Percentiles rank a stretch among this genome's conserved stretches.
Conservation (phyloP, 2,888 invertebrate species). For the Dorcus parallelipipedus region DNA sequence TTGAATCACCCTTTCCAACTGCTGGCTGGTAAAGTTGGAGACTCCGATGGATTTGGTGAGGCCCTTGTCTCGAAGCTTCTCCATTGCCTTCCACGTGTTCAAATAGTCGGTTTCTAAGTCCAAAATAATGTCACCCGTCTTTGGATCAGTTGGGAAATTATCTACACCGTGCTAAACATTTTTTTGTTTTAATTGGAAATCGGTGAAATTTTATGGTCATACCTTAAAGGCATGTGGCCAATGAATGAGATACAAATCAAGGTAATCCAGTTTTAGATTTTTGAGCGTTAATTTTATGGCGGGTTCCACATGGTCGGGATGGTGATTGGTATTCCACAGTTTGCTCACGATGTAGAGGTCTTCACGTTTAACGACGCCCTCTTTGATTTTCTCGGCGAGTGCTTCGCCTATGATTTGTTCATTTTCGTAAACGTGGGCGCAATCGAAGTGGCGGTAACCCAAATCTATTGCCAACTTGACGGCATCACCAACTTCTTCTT, state of each 20-base stretch:
- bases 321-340: conserved; percentile 88
- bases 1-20: conserved; percentile 60
- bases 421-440: conserved; percentile 70
- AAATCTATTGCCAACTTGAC: conserved; percentile 72
- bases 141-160: conserved; percentile 4
- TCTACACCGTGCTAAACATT: conserved; percentile 3
- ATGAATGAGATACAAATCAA: conserved; percentile 58
- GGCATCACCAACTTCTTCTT: conserved; percentile 59
- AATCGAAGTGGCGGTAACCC: conserved; percentile 80
- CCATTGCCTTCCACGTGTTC: conserved; percentile 69
- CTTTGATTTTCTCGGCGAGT: conserved; percentile 60
- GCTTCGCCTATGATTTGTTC: conserved; percentile 74
- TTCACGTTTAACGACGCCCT: conserved; percentile 66
- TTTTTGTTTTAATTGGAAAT: too few relatives aligned
- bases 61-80: conserved; percentile 59
- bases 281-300: conserved; percentile 46
- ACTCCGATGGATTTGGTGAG: conserved; percentile 67
- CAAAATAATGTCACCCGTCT: conserved; percentile 5
- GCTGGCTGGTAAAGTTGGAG: conserved; percentile 73
- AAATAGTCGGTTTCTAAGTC: conserved; percentile 59
- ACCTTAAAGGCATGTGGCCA: conserved; percentile 46
- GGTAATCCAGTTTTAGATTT: conserved; percentile 53
- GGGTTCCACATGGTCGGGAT: conserved; percentile 55
- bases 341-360: conserved; percentile 74
- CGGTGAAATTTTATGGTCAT: neutral